Conservation (phyloP, 2,888 invertebrate genomes). For the Chloromyia formosa region DNA sequence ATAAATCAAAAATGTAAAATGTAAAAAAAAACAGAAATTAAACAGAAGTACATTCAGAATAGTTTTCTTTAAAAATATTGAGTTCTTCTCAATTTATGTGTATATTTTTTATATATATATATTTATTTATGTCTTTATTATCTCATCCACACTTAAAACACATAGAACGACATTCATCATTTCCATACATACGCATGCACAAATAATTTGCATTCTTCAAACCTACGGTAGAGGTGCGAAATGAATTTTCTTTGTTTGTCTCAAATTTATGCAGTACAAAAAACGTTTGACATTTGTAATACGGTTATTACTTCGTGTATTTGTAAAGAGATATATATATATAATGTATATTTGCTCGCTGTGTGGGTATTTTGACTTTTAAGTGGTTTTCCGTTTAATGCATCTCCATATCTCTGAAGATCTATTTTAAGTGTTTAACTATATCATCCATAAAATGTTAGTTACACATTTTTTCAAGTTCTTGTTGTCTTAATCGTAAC, state of each 20-base stretch:
- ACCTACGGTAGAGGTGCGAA: slow-evolving; percentile 24
- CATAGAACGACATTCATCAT: slow-evolving; percentile 10
- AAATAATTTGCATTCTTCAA: slow-evolving; percentile 16
- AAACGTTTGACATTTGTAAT: slow-evolving; percentile 17
- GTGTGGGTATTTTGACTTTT: slow-evolving; percentile 27
- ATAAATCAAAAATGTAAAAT: too few species aligned
- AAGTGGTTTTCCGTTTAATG: background rate
- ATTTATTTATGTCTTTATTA: too few species aligned
- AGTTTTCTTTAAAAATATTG: too few species aligned
- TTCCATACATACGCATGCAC: slow-evolving; percentile 9
- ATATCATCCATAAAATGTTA: slow-evolving; percentile 23
- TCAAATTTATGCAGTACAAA: slow-evolving; percentile 34
- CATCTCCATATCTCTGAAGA: too few species aligned
- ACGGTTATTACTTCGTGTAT: slow-evolving; percentile 33
- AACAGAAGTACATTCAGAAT: too few species aligned
- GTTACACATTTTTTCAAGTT: slow-evolving; percentile 23
- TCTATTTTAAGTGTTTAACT: background rate
- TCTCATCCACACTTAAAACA: slow-evolving; percentile 18
- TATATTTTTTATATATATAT: too few species aligned
- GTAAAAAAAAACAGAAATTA: too few species aligned
- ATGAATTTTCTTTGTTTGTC: slow-evolving; percentile 2
- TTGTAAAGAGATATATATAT: slow-evolving; percentile 16
- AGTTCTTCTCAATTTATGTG: too few species aligned
- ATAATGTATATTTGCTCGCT: slow-evolving; percentile 29
- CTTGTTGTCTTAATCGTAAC: slow-evolving; percentile 23